Conservation (phyloP, 1,140 invertebrate genomes). For the Oryzaephilus surinamensis region DNA sequence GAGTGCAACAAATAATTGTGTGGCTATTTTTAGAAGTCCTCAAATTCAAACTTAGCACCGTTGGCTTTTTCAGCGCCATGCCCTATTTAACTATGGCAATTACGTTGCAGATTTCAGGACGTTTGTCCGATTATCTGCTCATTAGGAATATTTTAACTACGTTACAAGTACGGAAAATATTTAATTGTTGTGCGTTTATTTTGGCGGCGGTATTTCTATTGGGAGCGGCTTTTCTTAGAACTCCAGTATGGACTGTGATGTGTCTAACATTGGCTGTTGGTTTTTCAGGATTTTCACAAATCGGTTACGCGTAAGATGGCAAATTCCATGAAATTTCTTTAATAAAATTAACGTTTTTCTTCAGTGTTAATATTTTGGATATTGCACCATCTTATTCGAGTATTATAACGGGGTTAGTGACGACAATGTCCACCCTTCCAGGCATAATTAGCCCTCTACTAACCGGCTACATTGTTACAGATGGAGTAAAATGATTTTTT, state of each 20-base stretch:
- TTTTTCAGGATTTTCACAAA: constrained; percentile 80
- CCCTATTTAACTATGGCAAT: constrained; percentile 82
- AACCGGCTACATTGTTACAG: constrained; percentile 65
- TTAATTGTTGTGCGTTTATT: constrained; percentile 70
- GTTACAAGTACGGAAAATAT: constrained; percentile 62
- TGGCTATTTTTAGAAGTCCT: constrained; percentile 50
- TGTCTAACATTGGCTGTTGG: constrained; percentile 79
- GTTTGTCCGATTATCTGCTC: constrained; percentile 71
- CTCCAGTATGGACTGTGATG: constrained; percentile 53
- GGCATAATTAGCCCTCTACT: constrained; percentile 77
- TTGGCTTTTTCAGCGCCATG: constrained; percentile 70
- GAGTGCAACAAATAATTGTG: not conserved
- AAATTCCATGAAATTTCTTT: no score
- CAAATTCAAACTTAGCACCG: constrained; percentile 59
- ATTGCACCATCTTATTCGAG: constrained; percentile 75
- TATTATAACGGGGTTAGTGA: constrained; percentile 78
- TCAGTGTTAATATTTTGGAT: constrained; percentile 78
- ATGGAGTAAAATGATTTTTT: constrained; percentile 44
- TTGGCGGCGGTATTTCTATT: constrained; percentile 80
- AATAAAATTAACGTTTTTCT: no score
- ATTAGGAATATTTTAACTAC: constrained; percentile 53
- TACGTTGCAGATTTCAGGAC: constrained; percentile 65
- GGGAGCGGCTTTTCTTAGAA: constrained; percentile 56
- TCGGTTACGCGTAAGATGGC: constrained; percentile 78
- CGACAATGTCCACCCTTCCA: constrained; percentile 80